These are phyloP conservation scores for Emydocephalus ijimae DNA, from an alignment of 2,113 vertebrate genomes.

Conservation along the genomic window DNA sequence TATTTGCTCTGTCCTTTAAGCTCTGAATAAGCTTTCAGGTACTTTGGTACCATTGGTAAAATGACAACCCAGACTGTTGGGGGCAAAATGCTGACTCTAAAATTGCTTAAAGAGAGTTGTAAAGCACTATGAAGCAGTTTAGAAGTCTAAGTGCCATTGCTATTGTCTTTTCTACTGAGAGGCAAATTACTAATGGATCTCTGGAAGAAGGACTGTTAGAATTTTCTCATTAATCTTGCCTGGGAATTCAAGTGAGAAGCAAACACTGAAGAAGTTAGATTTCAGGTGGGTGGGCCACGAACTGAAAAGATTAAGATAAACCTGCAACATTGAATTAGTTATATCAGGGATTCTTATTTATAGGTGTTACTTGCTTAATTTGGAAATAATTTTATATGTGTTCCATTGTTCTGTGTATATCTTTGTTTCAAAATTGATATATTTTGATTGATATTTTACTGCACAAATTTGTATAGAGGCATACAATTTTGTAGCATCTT, in stretches of 20 bases:
- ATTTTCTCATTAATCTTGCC: background rate
- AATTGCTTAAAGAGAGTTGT: too few relatives aligned
- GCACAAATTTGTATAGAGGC: background rate
- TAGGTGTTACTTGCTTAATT: background rate
- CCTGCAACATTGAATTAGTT: background rate
- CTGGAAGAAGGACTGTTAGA: background rate
- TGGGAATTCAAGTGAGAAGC: background rate
- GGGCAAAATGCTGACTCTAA: too few relatives aligned
- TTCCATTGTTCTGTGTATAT: background rate
- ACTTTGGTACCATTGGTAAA: background rate
- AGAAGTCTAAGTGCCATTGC: too few relatives aligned
- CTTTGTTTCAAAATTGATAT: background rate
- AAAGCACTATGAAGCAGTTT: too few relatives aligned
- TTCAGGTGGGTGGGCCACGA: background rate
- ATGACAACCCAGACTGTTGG: too few relatives aligned
- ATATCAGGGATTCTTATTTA: background rate
- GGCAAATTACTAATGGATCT: background rate
- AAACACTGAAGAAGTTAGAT: background rate
- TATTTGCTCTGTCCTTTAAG: background rate
- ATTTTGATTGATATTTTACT: background rate
- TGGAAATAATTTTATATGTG: background rate
- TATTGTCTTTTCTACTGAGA: background rate
- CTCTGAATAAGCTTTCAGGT: background rate
- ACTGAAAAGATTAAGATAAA: background rate
- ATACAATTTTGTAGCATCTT: conserved; percentile 5